Base-by-base conservation (phyloP, 2,113 vertebrate genomes). In the Pterocles burchelli region DNA sequence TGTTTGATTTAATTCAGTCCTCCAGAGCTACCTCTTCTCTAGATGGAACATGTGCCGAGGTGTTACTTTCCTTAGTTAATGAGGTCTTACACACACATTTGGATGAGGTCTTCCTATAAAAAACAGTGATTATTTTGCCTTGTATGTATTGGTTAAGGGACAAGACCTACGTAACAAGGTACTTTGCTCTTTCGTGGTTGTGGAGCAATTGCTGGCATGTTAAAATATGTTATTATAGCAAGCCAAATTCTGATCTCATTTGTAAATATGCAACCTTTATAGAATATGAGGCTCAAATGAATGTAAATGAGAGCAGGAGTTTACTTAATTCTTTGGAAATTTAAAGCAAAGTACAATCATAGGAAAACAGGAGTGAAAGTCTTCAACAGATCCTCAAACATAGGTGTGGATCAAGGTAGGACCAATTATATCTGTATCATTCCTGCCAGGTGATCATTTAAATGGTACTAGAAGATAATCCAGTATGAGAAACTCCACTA, bases 181-280 rank as follows among this genome's bases (percentile, higher is more conserved):
- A 87, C 66, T 96, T 92, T 33, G 17, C 22, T 83, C 19, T 93
- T 93, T 84, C 2, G 11, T 45, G 85, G 22, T 83, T 90, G 72
- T 2, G 29, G 76, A 92, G 58, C 51, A 75, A 43, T 71, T 93
- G 29, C 80, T 96, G 86, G 80, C 89, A 49, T 46, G 26, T 52
- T 94, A 70, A 15, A 85, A 36, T 74, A 65, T 88, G 52, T 77
- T 94, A 48, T 33, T 93, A 38, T 34, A 74, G 65, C 33, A 92
- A 89, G 83, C 90, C 90, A 97, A 96, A 85, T 87, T 90, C 88
- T 96, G 88, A 95, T 66, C 90, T 97, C 88, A 94, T 81, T 87
- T 92, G 77, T 85, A 90, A 86, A 85, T 92, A 79, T 46, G 76
- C 52, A 92, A 33, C 46, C 89, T 94, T 92, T 89, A 81, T 58